Evolutionary conservation across 2,113 vertebrate genomes (phyloP), one percentile per base, ranked within the genome.

Genomic region (Sander vitreus): DNA sequence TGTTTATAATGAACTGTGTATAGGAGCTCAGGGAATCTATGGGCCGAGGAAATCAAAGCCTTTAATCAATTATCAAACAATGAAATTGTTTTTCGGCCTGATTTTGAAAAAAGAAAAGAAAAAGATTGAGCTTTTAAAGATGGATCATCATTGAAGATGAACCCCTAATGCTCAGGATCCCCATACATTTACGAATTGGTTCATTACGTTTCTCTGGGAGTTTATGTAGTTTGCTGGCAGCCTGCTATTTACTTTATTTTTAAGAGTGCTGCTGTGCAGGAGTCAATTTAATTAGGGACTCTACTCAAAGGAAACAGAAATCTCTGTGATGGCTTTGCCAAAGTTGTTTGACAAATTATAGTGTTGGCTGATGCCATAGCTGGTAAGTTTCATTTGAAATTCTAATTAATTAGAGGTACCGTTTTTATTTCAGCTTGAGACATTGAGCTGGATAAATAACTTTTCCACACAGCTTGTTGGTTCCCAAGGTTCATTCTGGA

Each of bases 11-110:
- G 66, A 73, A 62, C 47, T 73, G 69, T 85, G 45, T 23, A 54
- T 63, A 59, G 80, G 55, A 60, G 81, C 81, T 73, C 54, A 48
- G 36, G 54, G 21, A 81, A 80, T 78, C 50, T 84, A 33, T 70
- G 55, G 58, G 3, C 55, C 63, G n/a, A 25, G 74, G 73, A 81
- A 79, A 85, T 65, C 68, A 51, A 39, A 39, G 50, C 79, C 23
- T 88, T 89, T 83, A 78, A 88, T 91, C 89, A 85, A 83, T 84
- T 83, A 81, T 83, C 68, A 76, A 54, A 83, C 85, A 79, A 89
- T 83, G 71, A 62, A 69, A 83, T 43, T 1, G 70, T 59, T 66
- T 83, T 68, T 73, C 6, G 4, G 73, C 25, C 72, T 25, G 55
- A 25, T 82, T 74, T 73, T 62, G 0, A 39, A 45, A 47, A 53